Conservation (phyloP, 2,888 invertebrate species). For the Parnassius orleans region DNA sequence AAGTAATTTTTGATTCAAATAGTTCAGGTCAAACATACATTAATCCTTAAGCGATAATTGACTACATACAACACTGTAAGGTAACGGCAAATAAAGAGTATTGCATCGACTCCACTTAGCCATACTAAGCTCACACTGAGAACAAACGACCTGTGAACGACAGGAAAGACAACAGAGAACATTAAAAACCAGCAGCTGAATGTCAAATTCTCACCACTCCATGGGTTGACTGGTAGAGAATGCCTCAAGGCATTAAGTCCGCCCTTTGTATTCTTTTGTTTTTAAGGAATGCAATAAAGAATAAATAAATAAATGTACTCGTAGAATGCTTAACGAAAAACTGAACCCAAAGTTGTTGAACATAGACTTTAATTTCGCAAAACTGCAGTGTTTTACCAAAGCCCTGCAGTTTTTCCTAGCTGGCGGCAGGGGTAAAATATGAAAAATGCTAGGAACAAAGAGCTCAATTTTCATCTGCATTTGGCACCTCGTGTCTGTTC, state of each 20-base stretch:
- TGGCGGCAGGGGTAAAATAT: slow-evolving; percentile 47
- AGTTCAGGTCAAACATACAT: background rate
- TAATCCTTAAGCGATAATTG: background rate
- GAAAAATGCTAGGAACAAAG: slow-evolving; percentile 41
- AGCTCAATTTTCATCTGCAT: slow-evolving; percentile 1
- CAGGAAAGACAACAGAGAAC: slow-evolving; percentile 29
- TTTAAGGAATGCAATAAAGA: too few relatives aligned
- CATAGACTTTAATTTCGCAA: background rate
- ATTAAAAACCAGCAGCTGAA: slow-evolving; percentile 10
- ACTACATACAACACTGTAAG: slow-evolving; percentile 9
- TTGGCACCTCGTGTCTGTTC: background rate
- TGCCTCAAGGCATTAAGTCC: too few relatives aligned
- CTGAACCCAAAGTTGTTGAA: background rate
- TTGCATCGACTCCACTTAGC: slow-evolving; percentile 3
- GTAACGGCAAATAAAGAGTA: slow-evolving; percentile 4
- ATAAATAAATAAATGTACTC: too few relatives aligned
- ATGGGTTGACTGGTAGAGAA: too few relatives aligned
- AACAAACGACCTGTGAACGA: slow-evolving; percentile 29
- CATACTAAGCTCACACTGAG: slow-evolving; percentile 9
- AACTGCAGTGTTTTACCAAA: background rate
- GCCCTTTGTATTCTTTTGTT: too few relatives aligned
- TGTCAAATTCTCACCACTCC: too few relatives aligned
- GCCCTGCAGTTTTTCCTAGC: slow-evolving; percentile 1
- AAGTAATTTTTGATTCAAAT: too few relatives aligned
- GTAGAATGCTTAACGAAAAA: slow-evolving; percentile 8